These are phyloP conservation scores for Eucriotettix oculatus DNA, from an alignment of 2,888 invertebrate species.

Conservation along the genomic window DNA sequence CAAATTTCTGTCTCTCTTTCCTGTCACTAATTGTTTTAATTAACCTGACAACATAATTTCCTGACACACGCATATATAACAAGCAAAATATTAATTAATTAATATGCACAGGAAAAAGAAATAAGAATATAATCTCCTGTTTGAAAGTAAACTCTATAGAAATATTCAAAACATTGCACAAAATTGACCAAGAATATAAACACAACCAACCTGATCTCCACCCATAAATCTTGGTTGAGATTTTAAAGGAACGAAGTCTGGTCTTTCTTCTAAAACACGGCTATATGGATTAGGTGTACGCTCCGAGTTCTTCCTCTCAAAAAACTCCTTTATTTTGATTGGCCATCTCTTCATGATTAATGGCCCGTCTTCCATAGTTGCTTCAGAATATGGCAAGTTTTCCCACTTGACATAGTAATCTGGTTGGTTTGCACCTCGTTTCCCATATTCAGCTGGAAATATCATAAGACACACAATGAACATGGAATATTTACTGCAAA, in stretches of 20 bases:
- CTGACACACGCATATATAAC: background rate
- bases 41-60: no score
- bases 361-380: conserved; percentile 91
- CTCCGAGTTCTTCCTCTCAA: conserved; percentile 70
- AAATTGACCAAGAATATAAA: no score
- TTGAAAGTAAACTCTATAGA: no score
- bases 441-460: conserved; percentile 45
- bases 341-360: conserved; percentile 76
- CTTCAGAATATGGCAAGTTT: conserved; percentile 88
- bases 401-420: conserved; percentile 98
- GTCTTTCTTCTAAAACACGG: conserved; percentile 68
- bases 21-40: no score
- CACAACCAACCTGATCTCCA: conserved; percentile 36
- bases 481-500: background rate
- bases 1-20: no score
- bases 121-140: background rate
- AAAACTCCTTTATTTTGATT: conserved; percentile 65
- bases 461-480: background rate
- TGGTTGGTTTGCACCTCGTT: conserved; percentile 54
- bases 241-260: conserved; percentile 85
- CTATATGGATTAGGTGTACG: conserved; percentile 80
- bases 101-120: background rate
- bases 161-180: no score
- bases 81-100: background rate
- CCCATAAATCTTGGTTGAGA: conserved; percentile 81